Conservation (phyloP, 2,113 vertebrate genomes). For the Nerophis ophidion region DNA sequence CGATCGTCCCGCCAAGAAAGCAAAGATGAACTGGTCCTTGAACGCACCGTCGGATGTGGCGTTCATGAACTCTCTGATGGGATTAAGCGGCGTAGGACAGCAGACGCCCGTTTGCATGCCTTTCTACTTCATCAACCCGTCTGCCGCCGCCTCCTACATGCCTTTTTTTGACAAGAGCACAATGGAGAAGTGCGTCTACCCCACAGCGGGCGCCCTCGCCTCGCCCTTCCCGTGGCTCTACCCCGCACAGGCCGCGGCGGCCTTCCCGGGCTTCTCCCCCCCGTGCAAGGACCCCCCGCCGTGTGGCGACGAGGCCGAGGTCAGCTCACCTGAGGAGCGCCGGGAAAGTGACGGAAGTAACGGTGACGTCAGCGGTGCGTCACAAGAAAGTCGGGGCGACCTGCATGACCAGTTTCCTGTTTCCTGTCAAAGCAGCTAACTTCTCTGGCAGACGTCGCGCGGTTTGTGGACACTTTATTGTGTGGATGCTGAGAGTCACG, state of each 20-base stretch:
- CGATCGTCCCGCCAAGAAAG: slow-evolving; percentile 73
- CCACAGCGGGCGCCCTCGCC: slow-evolving; percentile 66
- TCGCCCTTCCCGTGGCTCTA: slow-evolving; percentile 83
- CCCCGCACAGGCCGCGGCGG: slow-evolving; percentile 69
- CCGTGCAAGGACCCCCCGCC: slow-evolving; percentile 53
- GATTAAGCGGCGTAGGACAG: slow-evolving; percentile 78
- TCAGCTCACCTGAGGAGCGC: slow-evolving; percentile 50
- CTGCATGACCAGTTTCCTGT: slow-evolving; percentile 40
- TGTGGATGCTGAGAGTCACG: slow-evolving; percentile 6
- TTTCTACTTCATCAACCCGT: slow-evolving; percentile 86
- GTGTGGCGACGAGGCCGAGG: slow-evolving; percentile 47
- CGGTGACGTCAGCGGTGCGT: slow-evolving; percentile 40
- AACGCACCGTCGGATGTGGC: slow-evolving; percentile 62
- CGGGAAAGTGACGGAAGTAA: slow-evolving; percentile 56
- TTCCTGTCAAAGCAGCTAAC: slow-evolving; percentile 58
- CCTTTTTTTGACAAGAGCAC: slow-evolving; percentile 83
- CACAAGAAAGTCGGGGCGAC: slow-evolving; percentile 44
- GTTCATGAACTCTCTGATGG: slow-evolving; percentile 83
- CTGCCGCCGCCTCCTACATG: slow-evolving; percentile 84
- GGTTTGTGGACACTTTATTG: background rate
- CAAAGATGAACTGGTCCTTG: slow-evolving; percentile 70
- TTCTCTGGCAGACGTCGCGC: slow-evolving; percentile 16
- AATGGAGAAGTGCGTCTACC: slow-evolving; percentile 85
- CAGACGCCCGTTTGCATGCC: slow-evolving; percentile 88
- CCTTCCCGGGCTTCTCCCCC: slow-evolving; percentile 71